A percentile compares a stretch with the other conserved stretches of the same genome.
Conservation (phyloP, 2,888 invertebrate genomes). For the Monochamus alternatus region DNA sequence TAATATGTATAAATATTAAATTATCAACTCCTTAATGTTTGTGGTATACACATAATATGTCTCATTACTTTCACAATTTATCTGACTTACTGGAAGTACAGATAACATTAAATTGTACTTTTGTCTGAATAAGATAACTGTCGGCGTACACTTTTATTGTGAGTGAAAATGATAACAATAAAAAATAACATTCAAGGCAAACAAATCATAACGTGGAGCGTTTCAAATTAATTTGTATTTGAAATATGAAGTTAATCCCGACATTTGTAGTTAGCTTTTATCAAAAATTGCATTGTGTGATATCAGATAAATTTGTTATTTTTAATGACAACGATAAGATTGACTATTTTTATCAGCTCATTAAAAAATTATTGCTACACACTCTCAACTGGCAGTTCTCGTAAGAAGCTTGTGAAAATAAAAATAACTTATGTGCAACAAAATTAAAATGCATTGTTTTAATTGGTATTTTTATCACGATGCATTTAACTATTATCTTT, state of each 20-base stretch:
- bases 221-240: constrained; percentile 19
- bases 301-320: constrained; percentile 33
- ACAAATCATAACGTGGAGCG: constrained; percentile 26
- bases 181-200: constrained; percentile 29
- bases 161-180: constrained; percentile 31
- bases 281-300: constrained; percentile 28
- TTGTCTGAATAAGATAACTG: constrained; percentile 30
- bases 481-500: constrained; percentile 31
- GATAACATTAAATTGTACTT: constrained; percentile 35
- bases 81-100: constrained; percentile 26
- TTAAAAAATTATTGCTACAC: constrained; percentile 17
- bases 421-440: constrained; percentile 14
- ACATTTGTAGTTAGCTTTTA: constrained; percentile 19
- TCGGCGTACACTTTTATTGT: constrained; percentile 17
- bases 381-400: constrained; percentile 3
- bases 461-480: constrained; percentile 37
- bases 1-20: not conserved
- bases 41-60: constrained; percentile 5
- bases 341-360: constrained; percentile 21
- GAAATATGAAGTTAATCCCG: constrained; percentile 29
- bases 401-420: not conserved
- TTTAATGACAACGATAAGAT: constrained; percentile 34
- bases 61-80: constrained; percentile 10
- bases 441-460: constrained; percentile 29
- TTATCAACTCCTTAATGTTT: not conserved